Conservation (phyloP, 2,797 vertebrate species). For the Peromyscus melanophrys region DNA sequence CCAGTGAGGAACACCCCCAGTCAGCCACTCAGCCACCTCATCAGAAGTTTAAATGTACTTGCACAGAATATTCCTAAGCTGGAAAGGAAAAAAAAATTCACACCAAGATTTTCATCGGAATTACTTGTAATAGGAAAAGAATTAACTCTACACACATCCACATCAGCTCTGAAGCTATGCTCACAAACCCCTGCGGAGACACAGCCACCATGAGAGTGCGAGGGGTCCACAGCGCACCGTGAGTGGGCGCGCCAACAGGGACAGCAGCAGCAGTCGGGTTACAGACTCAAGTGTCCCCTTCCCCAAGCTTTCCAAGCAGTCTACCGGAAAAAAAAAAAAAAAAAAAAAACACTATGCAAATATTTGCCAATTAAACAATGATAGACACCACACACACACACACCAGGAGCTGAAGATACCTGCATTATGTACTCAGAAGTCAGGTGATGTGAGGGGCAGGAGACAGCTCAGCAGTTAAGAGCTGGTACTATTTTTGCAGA, state of each 20-base stretch:
- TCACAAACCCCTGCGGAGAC: background rate
- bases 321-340: background rate
- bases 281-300: background rate
- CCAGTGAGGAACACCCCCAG: background rate
- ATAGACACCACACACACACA: background rate
- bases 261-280: no score
- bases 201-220: background rate
- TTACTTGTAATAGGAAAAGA: constrained; percentile 39
- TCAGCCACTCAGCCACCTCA: background rate
- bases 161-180: background rate
- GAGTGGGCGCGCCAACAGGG: background rate
- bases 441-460: background rate
- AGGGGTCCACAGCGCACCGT: background rate
- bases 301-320: constrained; percentile 24
- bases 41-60: constrained; percentile 13
- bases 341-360: background rate
- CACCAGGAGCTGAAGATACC: background rate
- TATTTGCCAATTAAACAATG: constrained; percentile 15
- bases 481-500: background rate
- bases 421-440: background rate
- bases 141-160: background rate
- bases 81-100: background rate
- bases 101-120: constrained; percentile 47
- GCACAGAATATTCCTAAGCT: constrained; percentile 32
- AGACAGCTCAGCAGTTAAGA: background rate